Percentiles rank a stretch among this genome's conserved stretches.
Conservation (phyloP, 1,140 invertebrate species). For the Mylabris phalerata region DNA sequence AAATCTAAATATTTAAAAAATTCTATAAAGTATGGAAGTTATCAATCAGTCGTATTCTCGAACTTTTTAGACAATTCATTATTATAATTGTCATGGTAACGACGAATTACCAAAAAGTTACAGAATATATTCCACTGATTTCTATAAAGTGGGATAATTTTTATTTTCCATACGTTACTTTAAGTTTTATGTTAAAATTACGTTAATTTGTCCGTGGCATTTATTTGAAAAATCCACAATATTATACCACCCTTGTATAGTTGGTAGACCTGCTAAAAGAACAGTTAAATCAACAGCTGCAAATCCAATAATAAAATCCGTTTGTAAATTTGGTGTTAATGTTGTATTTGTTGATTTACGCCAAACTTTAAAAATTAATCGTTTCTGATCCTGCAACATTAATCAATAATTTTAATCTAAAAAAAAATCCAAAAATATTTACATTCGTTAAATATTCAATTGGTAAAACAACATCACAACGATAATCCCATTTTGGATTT, state of each 20-base stretch:
- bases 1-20: not conserved
- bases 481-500: slow-evolving; percentile 52
- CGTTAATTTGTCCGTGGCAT: slow-evolving; percentile 45
- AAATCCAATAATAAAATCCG: slow-evolving; percentile 52
- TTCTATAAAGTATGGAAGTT: slow-evolving; percentile 1
- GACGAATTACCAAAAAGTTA: too few species aligned
- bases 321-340: slow-evolving; percentile 43
- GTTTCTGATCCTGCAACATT: slow-evolving; percentile 48
- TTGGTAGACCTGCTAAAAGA: slow-evolving; percentile 46
- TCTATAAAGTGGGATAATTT: too few species aligned
- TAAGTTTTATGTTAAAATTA: not conserved
- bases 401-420: too few species aligned
- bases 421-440: slow-evolving; percentile 25
- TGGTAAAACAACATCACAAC: slow-evolving; percentile 47
- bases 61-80: not conserved
- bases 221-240: slow-evolving; percentile 55
- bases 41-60: not conserved
- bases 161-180: too few species aligned
- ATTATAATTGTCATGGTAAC: too few species aligned
- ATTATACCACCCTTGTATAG: slow-evolving; percentile 55
- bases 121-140: too few species aligned
- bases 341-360: slow-evolving; percentile 40
- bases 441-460: slow-evolving; percentile 51
- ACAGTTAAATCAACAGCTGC: slow-evolving; percentile 52
- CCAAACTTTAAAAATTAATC: slow-evolving; percentile 56